Conservation (phyloP, 2,113 vertebrate species). For the Pangasianodon hypophthalmus region DNA sequence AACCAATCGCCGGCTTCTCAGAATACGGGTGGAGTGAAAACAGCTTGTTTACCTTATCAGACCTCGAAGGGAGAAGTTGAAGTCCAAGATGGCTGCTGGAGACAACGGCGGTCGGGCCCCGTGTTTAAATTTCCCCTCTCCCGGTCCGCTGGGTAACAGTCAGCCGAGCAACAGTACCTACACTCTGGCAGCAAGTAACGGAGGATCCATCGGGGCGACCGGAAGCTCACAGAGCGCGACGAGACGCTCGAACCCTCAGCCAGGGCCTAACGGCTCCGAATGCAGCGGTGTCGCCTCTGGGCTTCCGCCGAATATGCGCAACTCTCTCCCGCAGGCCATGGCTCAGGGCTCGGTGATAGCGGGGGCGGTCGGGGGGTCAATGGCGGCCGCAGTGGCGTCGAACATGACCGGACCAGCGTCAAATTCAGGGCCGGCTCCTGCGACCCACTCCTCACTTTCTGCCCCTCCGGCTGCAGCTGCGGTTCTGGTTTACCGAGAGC, state of each 20-base stretch:
- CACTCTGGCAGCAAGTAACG: conserved; percentile 73
- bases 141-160: conserved; percentile 75
- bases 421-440: conserved; percentile 56
- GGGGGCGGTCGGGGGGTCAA: conserved; percentile 62
- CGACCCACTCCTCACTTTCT: conserved; percentile 60
- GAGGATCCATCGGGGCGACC: conserved; percentile 63
- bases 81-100: conserved; percentile 85
- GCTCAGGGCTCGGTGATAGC: conserved; percentile 65
- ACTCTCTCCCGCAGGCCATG: conserved; percentile 69
- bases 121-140: conserved; percentile 74
- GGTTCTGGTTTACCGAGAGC: conserved; percentile 82
- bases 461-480: conserved; percentile 73
- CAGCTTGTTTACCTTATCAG: conserved; percentile 63
- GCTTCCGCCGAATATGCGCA: conserved; percentile 70
- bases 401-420: conserved; percentile 71
- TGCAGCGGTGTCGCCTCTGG: conserved; percentile 69
- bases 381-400: conserved; percentile 65
- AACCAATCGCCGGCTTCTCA: background rate
- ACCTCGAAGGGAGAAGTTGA: conserved; percentile 16
- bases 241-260: conserved; percentile 74
- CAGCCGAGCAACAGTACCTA: conserved; percentile 76
- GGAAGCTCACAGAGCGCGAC: conserved; percentile 65
- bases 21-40: conserved; percentile 7
- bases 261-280: conserved; percentile 74
- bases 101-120: conserved; percentile 82